phyloP scores from a whole-genome alignment of 2,797 vertebrate species.

The Spheniscus humboldti region DNA sequence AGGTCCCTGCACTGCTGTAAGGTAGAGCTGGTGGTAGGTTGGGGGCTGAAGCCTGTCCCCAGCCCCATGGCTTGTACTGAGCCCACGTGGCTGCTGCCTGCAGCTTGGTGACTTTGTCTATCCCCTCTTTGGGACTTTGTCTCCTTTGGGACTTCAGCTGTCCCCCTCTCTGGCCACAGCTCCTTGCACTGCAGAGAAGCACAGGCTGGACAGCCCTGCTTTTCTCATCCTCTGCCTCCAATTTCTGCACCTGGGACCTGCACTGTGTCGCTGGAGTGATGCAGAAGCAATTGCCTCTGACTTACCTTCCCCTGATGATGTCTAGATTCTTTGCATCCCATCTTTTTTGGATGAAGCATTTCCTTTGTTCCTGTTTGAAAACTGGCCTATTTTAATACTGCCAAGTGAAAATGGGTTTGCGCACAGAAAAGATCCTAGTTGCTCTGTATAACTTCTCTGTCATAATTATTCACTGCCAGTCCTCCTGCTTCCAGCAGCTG shows the following conservation, averaged over 20 bases:
- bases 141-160: not conserved
- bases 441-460: not conserved
- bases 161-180: not conserved
- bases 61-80: not conserved
- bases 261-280: fast-evolving
- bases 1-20: fast-evolving
- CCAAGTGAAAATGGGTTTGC: not conserved
- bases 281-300: not conserved
- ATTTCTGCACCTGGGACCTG: not conserved
- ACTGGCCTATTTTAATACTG: conserved; percentile 24
- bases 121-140: not conserved
- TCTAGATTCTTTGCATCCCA: not conserved
- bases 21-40: not conserved
- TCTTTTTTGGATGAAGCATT: not conserved
- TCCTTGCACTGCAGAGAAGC: not conserved
- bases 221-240: not conserved
- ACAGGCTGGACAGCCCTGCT: not conserved
- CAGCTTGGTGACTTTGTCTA: not conserved
- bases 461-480: conserved; percentile 12
- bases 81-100: not conserved
- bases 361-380: not conserved
- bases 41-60: not conserved
- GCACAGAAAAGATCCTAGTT: not conserved
- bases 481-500: conserved; percentile 44
- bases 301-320: not conserved